phyloP scores from a whole-genome alignment of 2,888 invertebrate genomes.

The Agonopterix arenella region DNA sequence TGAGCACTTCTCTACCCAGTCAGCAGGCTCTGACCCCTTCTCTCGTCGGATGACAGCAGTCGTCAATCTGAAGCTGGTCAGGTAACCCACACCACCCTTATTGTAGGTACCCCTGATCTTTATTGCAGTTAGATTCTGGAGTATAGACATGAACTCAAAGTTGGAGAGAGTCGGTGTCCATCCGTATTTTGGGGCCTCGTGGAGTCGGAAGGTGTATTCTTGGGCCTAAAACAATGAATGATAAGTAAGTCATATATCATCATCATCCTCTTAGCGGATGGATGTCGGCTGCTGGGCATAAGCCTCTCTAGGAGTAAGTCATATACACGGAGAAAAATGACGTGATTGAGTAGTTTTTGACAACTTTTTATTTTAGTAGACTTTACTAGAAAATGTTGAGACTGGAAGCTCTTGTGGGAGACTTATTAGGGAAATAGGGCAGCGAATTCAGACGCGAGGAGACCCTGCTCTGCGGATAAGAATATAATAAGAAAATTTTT shows the following conservation, averaged over 20 bases:
- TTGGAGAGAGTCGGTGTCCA: slow-evolving; percentile 96
- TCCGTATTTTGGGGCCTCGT: slow-evolving; percentile 93
- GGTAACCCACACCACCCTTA: slow-evolving; percentile 87
- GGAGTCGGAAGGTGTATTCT: slow-evolving; percentile 89
- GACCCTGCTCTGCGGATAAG: too few species aligned
- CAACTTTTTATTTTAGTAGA: too few species aligned
- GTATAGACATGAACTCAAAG: slow-evolving; percentile 92
- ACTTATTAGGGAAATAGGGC: too few species aligned
- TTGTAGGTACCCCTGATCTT: slow-evolving; percentile 96
- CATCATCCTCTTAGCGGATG: not conserved
- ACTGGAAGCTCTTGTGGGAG: too few species aligned
- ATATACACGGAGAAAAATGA: too few species aligned
- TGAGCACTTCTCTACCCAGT: slow-evolving; percentile 96
- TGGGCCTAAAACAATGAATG: slow-evolving; percentile 72
- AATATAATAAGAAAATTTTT: too few species aligned
- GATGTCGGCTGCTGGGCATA: not conserved
- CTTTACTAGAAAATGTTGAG: too few species aligned
- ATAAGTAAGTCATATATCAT: slow-evolving; percentile 5
- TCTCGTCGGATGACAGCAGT: slow-evolving; percentile 91
- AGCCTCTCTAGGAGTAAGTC: too few species aligned
- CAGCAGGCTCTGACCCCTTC: slow-evolving; percentile 80
- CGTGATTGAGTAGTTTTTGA: too few species aligned
- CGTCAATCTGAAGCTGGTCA: slow-evolving; percentile 93
- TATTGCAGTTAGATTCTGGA: slow-evolving; percentile 95
- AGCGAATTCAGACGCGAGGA: too few species aligned